Conservation (phyloP, 2,797 vertebrate species). For the Neosilurus mollespiculum region DNA sequence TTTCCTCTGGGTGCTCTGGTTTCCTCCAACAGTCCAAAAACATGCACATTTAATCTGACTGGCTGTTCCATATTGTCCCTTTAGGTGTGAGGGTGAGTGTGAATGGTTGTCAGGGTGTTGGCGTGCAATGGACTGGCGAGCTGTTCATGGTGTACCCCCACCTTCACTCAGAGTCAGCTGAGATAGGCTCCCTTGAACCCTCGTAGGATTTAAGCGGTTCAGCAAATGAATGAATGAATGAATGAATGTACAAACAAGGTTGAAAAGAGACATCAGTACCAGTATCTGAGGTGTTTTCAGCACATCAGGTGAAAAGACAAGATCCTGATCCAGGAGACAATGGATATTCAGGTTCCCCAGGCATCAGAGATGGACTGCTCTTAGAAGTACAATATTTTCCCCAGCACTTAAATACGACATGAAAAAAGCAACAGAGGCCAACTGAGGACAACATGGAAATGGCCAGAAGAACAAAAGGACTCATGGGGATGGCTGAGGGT, state of each 20-base stretch:
- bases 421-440: background rate
- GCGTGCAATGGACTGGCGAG: too few relatives aligned
- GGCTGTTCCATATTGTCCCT: too few relatives aligned
- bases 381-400: background rate
- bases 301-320: background rate
- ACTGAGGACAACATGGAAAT: constrained; percentile 10
- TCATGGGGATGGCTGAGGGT: background rate
- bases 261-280: background rate
- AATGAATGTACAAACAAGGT: background rate
- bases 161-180: too few relatives aligned
- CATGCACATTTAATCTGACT: too few relatives aligned
- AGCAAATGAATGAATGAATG: too few relatives aligned
- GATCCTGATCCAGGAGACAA: background rate
- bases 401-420: background rate
- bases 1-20: too few relatives aligned
- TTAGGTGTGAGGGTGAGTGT: too few relatives aligned
- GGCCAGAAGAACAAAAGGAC: background rate
- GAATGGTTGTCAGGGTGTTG: too few relatives aligned
- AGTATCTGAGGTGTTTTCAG: background rate
- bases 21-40: too few relatives aligned
- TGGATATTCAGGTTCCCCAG: background rate
- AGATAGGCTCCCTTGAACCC: too few relatives aligned
- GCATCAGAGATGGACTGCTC: background rate
- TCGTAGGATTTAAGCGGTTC: too few relatives aligned
- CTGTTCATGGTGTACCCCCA: too few relatives aligned